These are phyloP conservation scores for Poecilia picta DNA, from an alignment of 2,797 vertebrate species.

Conservation along the genomic window DNA sequence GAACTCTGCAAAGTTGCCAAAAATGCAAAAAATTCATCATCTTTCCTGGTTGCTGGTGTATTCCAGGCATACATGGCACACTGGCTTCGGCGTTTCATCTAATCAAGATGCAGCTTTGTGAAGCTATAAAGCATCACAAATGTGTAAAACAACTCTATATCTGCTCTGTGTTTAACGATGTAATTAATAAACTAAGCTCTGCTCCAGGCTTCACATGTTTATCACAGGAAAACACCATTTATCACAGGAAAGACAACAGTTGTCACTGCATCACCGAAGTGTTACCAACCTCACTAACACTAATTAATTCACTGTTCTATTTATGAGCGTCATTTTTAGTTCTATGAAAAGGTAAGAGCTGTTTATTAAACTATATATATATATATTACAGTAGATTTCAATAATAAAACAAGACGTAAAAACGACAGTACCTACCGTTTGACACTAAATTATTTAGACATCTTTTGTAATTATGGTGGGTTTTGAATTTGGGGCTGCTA, in stretches of 20 bases:
- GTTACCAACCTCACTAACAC: background rate
- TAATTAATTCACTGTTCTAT: background rate
- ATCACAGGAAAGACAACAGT: background rate
- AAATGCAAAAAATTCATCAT: background rate
- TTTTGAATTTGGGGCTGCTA: background rate
- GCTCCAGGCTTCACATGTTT: background rate
- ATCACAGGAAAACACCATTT: conserved; percentile 1
- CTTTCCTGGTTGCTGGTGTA: background rate
- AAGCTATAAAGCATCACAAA: background rate
- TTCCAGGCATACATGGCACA: background rate
- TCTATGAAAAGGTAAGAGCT: background rate
- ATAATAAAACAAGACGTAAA: background rate
- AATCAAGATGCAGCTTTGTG: background rate
- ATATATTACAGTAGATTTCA: background rate
- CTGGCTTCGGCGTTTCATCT: background rate
- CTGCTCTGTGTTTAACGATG: background rate
- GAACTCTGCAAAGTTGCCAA: background rate
- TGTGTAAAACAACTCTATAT: background rate
- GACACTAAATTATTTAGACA: background rate
- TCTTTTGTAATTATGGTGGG: background rate
- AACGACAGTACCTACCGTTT: background rate
- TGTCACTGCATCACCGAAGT: background rate
- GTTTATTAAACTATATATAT: background rate
- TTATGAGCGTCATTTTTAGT: background rate
- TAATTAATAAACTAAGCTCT: background rate